Base-by-base conservation (phyloP, 2,888 invertebrate genomes). In the Sesia bembeciformis region DNA sequence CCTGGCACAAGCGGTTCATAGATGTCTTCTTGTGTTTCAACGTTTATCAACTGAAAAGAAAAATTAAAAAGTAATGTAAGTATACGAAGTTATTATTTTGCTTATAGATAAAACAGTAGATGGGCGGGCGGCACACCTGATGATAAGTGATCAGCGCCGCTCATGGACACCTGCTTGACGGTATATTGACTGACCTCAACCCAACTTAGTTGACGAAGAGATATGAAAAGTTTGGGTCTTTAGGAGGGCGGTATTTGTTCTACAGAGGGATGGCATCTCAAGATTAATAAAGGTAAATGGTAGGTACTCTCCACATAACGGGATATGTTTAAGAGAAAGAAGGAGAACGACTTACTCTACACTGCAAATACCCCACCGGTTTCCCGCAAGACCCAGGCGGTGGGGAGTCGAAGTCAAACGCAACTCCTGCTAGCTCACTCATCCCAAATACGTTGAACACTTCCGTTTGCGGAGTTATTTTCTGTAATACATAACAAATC, bases 1-100 rank as follows among this genome's bases (percentile, higher is more conserved):
- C 91, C 91, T 1, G 74, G 68, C 8, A 78, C 62, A 57, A 90
- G 82, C 1, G 90, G 78, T 50, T 90, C 89, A 4, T 76, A 59
- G 8, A 83, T 74, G 52, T 84, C 78, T 67, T 84, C 66, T 56
- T 77, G 74, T 0, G 87, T 90, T 5, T 85, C 81, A 3, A 72
- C 59, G 55, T 91, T 73, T 6, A 90, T 71, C 49, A 91, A 61
- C 91, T 91, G 64, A 8, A 80, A 81, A 43, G 5, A 23, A 4
- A 46, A 51, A 4, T 4, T 41, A 4, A 39, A 53, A 5, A 8
- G 4, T 7, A 8, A 40, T 39, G 4, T 43, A 50, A 7, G 39
- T 23, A 23, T 23, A 23, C 23, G 23, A 23, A 23, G 23, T 23
- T 23, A 23, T 2, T 23, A 23, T 41, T 6, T 4, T 39, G 1